Evolutionary conservation across 2,888 invertebrate species (phyloP).

Genomic region (Octonoba sinensis): DNA sequence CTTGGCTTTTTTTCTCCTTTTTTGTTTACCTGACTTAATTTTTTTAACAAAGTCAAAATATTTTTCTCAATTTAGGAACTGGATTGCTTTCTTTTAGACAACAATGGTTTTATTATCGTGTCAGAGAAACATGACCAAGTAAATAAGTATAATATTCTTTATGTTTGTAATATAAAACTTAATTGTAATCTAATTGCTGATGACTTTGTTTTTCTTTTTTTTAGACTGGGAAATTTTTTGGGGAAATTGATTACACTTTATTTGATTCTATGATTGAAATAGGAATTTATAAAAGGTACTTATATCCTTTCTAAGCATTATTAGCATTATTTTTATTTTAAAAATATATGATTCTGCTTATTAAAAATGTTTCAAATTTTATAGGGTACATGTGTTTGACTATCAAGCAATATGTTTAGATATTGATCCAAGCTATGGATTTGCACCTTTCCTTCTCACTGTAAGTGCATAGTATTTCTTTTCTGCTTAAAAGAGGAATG

Average conservation of each 20-base stretch:
- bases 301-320: background rate
- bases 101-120: conserved; percentile 93
- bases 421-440: conserved; percentile 67
- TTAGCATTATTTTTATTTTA: background rate
- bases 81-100: conserved; percentile 93
- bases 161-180: background rate
- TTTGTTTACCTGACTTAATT: background rate
- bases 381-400: conserved; percentile 85
- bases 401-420: conserved; percentile 90
- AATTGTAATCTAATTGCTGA: background rate
- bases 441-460: conserved; percentile 65
- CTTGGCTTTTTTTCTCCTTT: background rate
- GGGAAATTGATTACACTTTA: conserved; percentile 92
- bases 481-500: too few relatives aligned
- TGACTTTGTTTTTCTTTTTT: conserved; percentile 10
- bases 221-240: conserved; percentile 85
- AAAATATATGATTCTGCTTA: background rate
- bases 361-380: conserved; percentile 2
- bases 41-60: background rate
- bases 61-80: conserved; percentile 69
- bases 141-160: conserved; percentile 47
- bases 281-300: conserved; percentile 80
- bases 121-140: conserved; percentile 85
- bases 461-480: conserved; percentile 33
- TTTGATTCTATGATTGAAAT: conserved; percentile 92